These are phyloP conservation scores for Drosophila melanogaster DNA, from an alignment of 1,140 invertebrate species.

Conservation along the genomic window DNA sequence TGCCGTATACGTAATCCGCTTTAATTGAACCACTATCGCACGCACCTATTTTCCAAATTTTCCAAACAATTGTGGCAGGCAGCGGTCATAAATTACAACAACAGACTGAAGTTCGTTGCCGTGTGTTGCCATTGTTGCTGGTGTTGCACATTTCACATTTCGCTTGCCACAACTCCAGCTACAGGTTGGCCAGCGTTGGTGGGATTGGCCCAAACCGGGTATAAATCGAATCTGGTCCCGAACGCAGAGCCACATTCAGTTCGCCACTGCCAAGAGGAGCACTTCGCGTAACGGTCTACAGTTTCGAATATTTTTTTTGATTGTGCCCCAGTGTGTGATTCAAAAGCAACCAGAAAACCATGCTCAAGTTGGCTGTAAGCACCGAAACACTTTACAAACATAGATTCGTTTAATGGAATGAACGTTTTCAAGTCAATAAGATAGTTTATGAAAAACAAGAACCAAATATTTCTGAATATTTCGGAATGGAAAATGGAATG, in stretches of 20 bases:
- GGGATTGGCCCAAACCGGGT: conserved; percentile 33
- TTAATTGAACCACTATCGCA: conserved; percentile 75
- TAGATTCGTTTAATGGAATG: too few species aligned
- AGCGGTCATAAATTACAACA: conserved; percentile 47
- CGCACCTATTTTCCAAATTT: conserved; percentile 49
- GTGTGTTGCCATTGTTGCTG: conserved; percentile 22
- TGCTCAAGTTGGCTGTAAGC: conserved; percentile 82
- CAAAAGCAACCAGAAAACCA: conserved; percentile 29
- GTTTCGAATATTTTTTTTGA: conserved; percentile 38
- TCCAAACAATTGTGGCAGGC: conserved; percentile 53
- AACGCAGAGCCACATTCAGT: conserved; percentile 73
- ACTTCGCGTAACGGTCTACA: conserved; percentile 33
- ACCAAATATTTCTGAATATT: too few species aligned
- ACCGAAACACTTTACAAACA: neutral
- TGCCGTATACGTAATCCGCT: conserved; percentile 74
- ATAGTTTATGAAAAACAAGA: too few species aligned
- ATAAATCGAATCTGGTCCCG: conserved; percentile 84
- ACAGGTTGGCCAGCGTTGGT: neutral
- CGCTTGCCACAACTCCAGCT: conserved; percentile 12
- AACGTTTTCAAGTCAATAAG: too few species aligned
- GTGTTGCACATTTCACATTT: conserved; percentile 65
- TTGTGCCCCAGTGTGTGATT: conserved; percentile 20
- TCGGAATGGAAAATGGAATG: too few species aligned
- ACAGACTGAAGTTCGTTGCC: conserved; percentile 76
- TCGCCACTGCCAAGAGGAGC: conserved; percentile 53